Percentiles rank a stretch among this genome's conserved stretches.
phyloP scores from a whole-genome alignment of 1,140 invertebrate genomes.

The Lasioglossum baleicum region DNA sequence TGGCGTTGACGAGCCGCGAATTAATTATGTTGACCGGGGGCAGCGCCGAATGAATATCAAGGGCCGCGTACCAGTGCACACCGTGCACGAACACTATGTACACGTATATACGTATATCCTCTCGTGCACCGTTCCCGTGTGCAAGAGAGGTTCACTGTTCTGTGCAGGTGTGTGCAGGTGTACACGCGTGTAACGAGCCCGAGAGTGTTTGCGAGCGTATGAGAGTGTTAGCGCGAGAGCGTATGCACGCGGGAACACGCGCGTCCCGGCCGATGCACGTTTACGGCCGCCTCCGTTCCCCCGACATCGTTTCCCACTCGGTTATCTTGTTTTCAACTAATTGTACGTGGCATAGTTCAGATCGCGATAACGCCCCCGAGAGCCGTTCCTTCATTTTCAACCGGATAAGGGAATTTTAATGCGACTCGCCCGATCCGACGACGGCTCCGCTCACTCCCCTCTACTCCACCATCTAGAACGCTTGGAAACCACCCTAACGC shows the following conservation, averaged over 20 bases:
- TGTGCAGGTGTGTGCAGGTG: not conserved
- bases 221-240: not conserved
- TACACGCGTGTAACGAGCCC: too few species aligned
- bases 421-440: not conserved
- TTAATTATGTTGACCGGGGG: constrained; percentile 77
- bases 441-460: not conserved
- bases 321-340: constrained; percentile 79
- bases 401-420: constrained; percentile 8
- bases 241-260: constrained; percentile 1
- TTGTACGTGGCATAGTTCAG: constrained; percentile 74
- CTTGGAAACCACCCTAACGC: too few species aligned
- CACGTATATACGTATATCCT: not conserved
- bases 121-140: constrained; percentile 32
- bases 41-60: constrained; percentile 34
- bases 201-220: not conserved
- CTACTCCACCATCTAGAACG: too few species aligned
- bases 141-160: constrained; percentile 34
- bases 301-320: constrained; percentile 55
- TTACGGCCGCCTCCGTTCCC: constrained; percentile 52
- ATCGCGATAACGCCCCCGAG: constrained; percentile 54
- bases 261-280: constrained; percentile 23
- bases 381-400: constrained; percentile 34
- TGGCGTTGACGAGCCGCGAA: constrained; percentile 69
- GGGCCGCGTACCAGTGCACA: too few species aligned
- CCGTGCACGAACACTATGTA: not conserved